phyloP scores from a whole-genome alignment of 2,888 invertebrate species.

The Melikaiella ostensackeni region DNA sequence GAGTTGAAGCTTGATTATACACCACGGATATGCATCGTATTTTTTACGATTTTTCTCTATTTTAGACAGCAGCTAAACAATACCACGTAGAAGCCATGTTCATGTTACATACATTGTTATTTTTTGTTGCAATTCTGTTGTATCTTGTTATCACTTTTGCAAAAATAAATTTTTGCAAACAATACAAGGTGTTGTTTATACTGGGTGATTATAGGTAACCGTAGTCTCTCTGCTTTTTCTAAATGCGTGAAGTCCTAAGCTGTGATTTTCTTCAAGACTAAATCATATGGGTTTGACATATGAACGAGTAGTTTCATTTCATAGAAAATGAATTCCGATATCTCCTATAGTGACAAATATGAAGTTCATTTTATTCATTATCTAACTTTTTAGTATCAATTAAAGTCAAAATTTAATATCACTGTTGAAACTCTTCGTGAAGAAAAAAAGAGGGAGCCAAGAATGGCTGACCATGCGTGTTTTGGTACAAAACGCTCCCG shows the following conservation, averaged over 20 bases:
- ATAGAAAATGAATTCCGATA: rapidly evolving
- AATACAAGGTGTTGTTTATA: not conserved
- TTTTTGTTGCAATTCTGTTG: not conserved
- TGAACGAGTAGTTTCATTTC: not conserved
- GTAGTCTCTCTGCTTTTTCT: not conserved
- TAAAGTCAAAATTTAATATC: not conserved
- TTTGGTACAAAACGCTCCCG: not conserved
- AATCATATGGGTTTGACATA: not conserved
- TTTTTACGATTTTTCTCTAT: not conserved
- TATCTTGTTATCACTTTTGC: not conserved
- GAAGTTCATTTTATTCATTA: not conserved
- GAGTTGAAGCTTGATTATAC: not conserved
- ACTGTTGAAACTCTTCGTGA: not conserved
- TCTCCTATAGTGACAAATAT: not conserved
- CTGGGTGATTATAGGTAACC: not conserved
- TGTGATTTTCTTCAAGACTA: not conserved
- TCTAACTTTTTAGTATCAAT: not conserved
- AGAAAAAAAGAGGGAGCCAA: not conserved
- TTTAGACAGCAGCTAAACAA: not conserved
- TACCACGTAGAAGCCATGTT: not conserved
- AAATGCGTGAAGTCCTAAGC: not conserved
- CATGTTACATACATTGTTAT: not conserved
- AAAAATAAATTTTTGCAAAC: not conserved
- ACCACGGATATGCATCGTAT: not conserved
- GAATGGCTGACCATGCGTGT: not conserved